Percentiles rank a stretch among this genome's conserved stretches.
Evolutionary conservation across 1,140 invertebrate genomes (phyloP).

Genomic region (Drosophila kepulauana): DNA sequence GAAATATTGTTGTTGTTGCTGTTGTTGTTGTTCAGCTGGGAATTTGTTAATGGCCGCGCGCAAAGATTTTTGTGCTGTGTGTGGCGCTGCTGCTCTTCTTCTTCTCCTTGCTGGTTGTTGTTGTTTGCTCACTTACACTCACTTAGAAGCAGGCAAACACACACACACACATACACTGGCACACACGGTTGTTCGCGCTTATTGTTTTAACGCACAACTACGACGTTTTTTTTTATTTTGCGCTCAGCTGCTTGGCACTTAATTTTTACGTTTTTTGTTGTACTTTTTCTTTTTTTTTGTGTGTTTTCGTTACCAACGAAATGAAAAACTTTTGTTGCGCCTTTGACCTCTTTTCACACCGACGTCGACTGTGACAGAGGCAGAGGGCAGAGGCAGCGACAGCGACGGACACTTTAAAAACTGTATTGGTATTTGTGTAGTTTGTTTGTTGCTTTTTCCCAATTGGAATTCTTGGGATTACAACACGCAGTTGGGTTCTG

Average conservation of each 20-base stretch:
- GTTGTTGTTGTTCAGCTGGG: constrained; percentile 37
- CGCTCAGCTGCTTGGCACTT: constrained; percentile 72
- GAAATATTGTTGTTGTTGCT: constrained; percentile 25
- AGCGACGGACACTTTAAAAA: constrained; percentile 41
- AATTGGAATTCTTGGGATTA: constrained; percentile 45
- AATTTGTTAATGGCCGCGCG: constrained; percentile 58
- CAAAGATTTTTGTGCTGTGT: constrained; percentile 50
- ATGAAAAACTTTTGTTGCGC: constrained; percentile 73
- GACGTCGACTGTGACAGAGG: constrained; percentile 42
- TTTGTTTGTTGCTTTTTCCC: constrained; percentile 34
- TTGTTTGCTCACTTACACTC: constrained; percentile 64
- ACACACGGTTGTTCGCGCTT: constrained; percentile 44
- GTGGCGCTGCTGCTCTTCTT: constrained; percentile 26
- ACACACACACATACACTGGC: constrained; percentile 25
- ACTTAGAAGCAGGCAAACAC: constrained; percentile 36
- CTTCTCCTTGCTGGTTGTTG: constrained; percentile 52
- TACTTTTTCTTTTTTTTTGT: constrained; percentile 38
- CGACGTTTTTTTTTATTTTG: constrained; percentile 79
- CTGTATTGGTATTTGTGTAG: constrained; percentile 41
- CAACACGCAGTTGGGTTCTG: constrained; percentile 50
- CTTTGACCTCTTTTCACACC: constrained; percentile 80
- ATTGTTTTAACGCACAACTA: constrained; percentile 78
- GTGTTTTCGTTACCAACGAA: constrained; percentile 46
- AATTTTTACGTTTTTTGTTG: constrained; percentile 47
- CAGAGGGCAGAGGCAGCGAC: constrained; percentile 19